Percentiles rank a stretch among this genome's conserved stretches.
Evolutionary conservation across 2,113 vertebrate genomes (phyloP).

Genomic region (Alethe castanea): DNA sequence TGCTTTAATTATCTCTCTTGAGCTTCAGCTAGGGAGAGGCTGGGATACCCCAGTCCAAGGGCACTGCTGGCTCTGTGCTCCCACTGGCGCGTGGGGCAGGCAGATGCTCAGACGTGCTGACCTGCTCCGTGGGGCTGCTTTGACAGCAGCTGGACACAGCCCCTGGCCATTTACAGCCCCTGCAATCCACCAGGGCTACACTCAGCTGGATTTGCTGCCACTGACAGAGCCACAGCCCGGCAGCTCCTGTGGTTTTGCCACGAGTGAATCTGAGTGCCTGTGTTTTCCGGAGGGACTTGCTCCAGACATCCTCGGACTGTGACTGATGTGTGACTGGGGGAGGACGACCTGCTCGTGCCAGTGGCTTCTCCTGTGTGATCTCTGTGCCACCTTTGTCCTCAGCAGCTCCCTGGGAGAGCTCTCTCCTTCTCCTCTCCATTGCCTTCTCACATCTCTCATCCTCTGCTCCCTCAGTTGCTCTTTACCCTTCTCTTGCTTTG

Average conservation of each 20-base stretch:
- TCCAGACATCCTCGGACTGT: rapidly evolving
- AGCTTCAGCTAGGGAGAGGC: not conserved
- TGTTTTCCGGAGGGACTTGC: not conserved
- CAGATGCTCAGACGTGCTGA: not conserved
- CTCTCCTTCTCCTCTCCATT: rapidly evolving
- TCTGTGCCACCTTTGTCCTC: not conserved
- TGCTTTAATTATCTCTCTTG: not conserved
- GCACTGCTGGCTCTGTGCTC: not conserved
- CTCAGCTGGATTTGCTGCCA: rapidly evolving
- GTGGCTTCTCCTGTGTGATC: not conserved
- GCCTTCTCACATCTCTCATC: not conserved
- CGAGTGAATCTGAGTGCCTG: rapidly evolving
- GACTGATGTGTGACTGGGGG: not conserved
- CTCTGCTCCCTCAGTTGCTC: not conserved
- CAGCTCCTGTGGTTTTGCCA: not conserved
- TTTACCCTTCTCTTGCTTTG: not conserved
- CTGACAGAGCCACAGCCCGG: rapidly evolving
- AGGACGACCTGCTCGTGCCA: not conserved
- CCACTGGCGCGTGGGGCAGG: not conserved
- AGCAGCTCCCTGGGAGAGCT: not conserved
- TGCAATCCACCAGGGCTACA: rapidly evolving
- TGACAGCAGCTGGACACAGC: not conserved
- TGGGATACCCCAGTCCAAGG: not conserved
- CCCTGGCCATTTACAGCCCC: rapidly evolving
- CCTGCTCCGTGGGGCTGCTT: not conserved